Evolutionary conservation across 2,888 invertebrate genomes (phyloP).

Genomic region (Isoperla grammatica): DNA sequence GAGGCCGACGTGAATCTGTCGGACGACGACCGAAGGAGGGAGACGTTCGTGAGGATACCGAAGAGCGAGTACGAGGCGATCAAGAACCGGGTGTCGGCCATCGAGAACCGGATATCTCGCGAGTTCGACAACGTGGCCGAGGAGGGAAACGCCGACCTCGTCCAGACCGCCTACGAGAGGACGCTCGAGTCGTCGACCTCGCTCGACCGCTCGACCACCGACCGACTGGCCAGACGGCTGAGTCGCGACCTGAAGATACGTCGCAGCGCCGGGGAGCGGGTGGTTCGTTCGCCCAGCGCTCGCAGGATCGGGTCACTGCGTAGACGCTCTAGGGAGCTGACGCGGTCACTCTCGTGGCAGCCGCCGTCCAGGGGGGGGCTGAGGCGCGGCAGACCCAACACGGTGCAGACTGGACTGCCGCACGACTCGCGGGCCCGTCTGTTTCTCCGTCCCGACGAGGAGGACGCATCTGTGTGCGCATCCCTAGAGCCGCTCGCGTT

Average conservation of each 20-base stretch:
- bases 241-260: constrained; percentile 70
- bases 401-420: constrained; percentile 43
- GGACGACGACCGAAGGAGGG: neutral
- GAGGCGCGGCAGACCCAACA: constrained; percentile 50
- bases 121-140: constrained; percentile 51
- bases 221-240: constrained; percentile 63
- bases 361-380: constrained; percentile 45
- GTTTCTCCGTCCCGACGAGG: neutral
- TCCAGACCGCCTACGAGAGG: constrained; percentile 67
- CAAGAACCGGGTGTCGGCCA: constrained; percentile 65
- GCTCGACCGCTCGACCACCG: constrained; percentile 55
- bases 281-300: constrained; percentile 74
- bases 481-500: no score
- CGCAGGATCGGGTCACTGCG: constrained; percentile 72
- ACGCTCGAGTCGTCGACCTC: constrained; percentile 58
- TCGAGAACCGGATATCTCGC: constrained; percentile 63
- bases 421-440: constrained; percentile 21
- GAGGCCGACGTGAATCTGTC: constrained; percentile 15
- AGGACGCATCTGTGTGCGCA: no score
- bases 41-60: constrained; percentile 58
- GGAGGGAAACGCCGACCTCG: constrained; percentile 49
- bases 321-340: constrained; percentile 61
- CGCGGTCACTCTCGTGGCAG: constrained; percentile 9
- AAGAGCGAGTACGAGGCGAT: constrained; percentile 74
- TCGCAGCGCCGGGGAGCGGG: constrained; percentile 60